Conservation (phyloP, 2,797 vertebrate genomes). For the Crax fasciolata region DNA sequence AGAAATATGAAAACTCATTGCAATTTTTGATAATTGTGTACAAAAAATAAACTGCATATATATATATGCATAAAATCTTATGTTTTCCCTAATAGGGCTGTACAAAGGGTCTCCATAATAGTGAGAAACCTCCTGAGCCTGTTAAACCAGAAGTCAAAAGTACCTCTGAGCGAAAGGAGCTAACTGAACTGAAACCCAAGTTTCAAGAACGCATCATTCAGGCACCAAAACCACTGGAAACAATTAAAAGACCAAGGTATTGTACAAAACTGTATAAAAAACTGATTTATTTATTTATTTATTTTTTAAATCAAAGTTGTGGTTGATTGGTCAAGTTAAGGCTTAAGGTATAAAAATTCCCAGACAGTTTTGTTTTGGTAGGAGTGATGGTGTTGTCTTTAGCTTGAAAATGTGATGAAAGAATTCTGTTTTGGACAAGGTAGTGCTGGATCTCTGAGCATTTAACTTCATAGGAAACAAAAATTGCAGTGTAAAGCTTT, state of each 20-base stretch:
- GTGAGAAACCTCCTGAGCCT: constrained; percentile 94
- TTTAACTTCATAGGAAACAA: neutral
- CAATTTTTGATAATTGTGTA: neutral
- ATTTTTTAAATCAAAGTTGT: too few relatives aligned
- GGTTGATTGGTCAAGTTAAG: neutral
- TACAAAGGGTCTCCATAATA: constrained; percentile 94
- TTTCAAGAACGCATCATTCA: constrained; percentile 89
- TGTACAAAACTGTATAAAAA: neutral
- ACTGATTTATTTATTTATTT: too few relatives aligned
- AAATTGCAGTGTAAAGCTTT: neutral
- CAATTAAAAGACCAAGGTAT: constrained; percentile 93
- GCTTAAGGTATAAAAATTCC: neutral
- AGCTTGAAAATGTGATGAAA: neutral
- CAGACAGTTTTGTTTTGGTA: neutral
- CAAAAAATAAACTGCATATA: rapidly evolving
- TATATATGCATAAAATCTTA: neutral
- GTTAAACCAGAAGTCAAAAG: constrained; percentile 94
- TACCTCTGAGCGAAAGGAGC: constrained; percentile 89
- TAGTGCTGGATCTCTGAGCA: neutral
- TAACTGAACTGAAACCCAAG: constrained; percentile 83
- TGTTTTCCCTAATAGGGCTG: constrained; percentile 88
- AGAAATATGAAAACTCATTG: neutral
- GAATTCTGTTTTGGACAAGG: neutral
- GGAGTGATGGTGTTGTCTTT: neutral
- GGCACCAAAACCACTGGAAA: constrained; percentile 90